Conservation (phyloP, 2,797 vertebrate genomes). For the Coranthus polyacanthus region DNA sequence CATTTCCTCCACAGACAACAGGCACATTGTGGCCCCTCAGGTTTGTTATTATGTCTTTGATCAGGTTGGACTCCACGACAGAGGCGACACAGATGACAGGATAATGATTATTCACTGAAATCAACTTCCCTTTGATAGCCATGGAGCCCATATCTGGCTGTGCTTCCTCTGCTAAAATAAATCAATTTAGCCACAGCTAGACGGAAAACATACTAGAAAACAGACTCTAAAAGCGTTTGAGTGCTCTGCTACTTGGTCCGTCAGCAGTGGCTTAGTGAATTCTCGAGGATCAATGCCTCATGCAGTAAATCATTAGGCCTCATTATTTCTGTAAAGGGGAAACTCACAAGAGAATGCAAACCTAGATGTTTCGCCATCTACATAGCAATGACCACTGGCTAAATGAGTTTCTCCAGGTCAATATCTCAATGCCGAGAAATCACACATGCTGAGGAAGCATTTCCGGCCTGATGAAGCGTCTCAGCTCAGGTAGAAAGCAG, state of each 20-base stretch:
- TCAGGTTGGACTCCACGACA: conserved; percentile 40
- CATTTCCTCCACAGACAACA: conserved; percentile 69
- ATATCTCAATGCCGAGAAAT: conserved; percentile 54
- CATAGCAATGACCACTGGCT: conserved; percentile 45
- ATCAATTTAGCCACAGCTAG: conserved; percentile 45
- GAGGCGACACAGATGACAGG: conserved; percentile 44
- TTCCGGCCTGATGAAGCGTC: conserved; percentile 31
- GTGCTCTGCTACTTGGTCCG: conserved; percentile 37
- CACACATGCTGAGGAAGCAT: conserved; percentile 56
- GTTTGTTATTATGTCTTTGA: conserved; percentile 63
- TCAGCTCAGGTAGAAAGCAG: conserved; percentile 41
- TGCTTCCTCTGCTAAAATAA: conserved; percentile 20
- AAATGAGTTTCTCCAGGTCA: conserved; percentile 66
- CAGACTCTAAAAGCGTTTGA: conserved; percentile 51
- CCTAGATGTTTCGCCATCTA: conserved; percentile 41
- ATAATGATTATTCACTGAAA: conserved; percentile 50
- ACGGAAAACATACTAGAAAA: conserved; percentile 26
- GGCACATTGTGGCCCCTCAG: conserved; percentile 44
- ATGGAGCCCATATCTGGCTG: neutral
- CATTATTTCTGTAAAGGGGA: conserved; percentile 71
- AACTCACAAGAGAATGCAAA: conserved; percentile 52
- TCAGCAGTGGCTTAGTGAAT: conserved; percentile 38
- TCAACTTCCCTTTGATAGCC: conserved; percentile 28
- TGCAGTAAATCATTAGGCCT: conserved; percentile 66
- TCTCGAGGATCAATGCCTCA: conserved; percentile 59